These are phyloP conservation scores for Fragum fragum DNA, from an alignment of 2,888 invertebrate species.

Conservation along the genomic window DNA sequence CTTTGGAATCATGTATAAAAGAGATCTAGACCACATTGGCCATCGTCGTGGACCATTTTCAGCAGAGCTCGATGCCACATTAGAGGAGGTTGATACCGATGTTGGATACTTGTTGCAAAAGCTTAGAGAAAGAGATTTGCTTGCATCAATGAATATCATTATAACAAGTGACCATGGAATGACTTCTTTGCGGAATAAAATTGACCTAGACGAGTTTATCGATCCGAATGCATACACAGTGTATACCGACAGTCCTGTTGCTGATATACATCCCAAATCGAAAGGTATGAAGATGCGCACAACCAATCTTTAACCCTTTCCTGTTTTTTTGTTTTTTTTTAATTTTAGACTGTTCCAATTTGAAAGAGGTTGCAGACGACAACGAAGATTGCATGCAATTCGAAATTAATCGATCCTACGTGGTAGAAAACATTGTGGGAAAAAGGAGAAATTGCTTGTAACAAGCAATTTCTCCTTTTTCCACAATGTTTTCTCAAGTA, in stretches of 20 bases:
- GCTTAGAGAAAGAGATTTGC: conserved; percentile 88
- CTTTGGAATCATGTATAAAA: conserved; percentile 91
- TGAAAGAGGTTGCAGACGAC: too few species aligned
- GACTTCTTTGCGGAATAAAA: conserved; percentile 68
- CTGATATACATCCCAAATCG: conserved; percentile 9
- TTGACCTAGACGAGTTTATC: neutral
- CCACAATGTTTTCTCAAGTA: too few species aligned
- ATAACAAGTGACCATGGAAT: conserved; percentile 93
- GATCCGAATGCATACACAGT: neutral
- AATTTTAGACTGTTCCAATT: too few species aligned
- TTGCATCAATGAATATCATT: conserved; percentile 89
- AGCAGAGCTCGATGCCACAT: conserved; percentile 87
- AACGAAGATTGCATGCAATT: too few species aligned
- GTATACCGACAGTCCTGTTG: neutral
- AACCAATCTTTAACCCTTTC: too few species aligned
- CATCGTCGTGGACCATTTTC: conserved; percentile 89
- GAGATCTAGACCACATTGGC: conserved; percentile 90
- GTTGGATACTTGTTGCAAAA: conserved; percentile 88
- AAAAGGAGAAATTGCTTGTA: too few species aligned
- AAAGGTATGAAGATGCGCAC: too few species aligned
- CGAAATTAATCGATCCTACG: too few species aligned
- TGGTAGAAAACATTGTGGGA: too few species aligned
- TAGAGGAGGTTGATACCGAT: conserved; percentile 87
- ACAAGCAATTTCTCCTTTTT: too few species aligned
- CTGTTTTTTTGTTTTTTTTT: too few species aligned